These are phyloP conservation scores for Pelobates fuscus DNA, from an alignment of 2,113 vertebrate genomes.

Conservation along the genomic window DNA sequence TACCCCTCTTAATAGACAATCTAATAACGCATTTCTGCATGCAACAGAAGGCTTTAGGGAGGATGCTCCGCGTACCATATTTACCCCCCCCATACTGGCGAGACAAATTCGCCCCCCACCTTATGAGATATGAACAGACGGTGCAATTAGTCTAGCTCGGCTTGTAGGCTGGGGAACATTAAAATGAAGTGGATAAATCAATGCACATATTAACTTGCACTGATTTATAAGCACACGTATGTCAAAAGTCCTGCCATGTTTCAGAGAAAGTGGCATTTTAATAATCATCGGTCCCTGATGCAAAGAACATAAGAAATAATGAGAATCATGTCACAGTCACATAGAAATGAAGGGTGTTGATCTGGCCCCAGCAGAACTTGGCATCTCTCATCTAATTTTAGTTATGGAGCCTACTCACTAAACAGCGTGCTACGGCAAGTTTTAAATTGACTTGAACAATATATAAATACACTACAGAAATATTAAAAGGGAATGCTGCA, in stretches of 20 bases:
- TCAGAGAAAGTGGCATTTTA: no score
- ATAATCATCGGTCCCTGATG: no score
- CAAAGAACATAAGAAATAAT: no score
- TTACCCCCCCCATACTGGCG: background rate
- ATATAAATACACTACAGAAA: no score
- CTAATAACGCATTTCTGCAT: background rate
- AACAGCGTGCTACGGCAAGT: no score
- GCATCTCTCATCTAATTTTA: no score
- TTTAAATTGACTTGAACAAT: no score
- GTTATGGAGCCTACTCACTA: no score
- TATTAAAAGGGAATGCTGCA: no score
- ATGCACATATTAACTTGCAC: background rate
- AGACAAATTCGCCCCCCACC: background rate
- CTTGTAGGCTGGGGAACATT: background rate
- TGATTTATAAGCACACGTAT: background rate
- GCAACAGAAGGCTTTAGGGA: background rate
- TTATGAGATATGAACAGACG: background rate
- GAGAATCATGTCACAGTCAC: no score
- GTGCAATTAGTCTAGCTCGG: constrained; percentile 6
- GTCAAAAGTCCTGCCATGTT: background rate
- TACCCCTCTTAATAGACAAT: background rate
- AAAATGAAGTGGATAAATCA: constrained; percentile 13
- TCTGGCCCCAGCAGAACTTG: no score
- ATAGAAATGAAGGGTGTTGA: no score
- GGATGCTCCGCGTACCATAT: background rate